Conservation (phyloP, 1,140 invertebrate species). For the Drosophila eugracilis region DNA sequence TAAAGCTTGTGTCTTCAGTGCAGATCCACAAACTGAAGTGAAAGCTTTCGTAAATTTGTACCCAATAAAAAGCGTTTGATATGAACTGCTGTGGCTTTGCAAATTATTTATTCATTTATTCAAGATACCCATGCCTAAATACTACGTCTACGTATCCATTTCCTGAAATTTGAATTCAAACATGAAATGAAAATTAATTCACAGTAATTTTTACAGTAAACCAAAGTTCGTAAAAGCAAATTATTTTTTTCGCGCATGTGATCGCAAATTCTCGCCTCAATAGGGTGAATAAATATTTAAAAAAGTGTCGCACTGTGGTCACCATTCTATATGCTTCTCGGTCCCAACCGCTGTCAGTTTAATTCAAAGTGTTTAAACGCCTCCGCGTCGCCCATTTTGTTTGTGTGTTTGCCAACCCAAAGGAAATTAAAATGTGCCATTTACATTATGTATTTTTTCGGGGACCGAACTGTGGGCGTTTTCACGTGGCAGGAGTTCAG, state of each 20-base stretch:
- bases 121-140: too few species aligned
- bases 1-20: too few species aligned
- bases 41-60: too few species aligned
- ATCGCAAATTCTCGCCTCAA: conserved; percentile 17
- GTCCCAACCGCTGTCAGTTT: conserved; percentile 56
- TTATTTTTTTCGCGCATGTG: conserved; percentile 31
- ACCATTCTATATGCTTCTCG: neutral
- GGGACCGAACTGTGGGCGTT: conserved; percentile 1
- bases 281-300: conserved; percentile 15
- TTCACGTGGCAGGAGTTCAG: conserved; percentile 4
- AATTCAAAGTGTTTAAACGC: conserved; percentile 72
- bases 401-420: conserved; percentile 57
- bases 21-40: too few species aligned
- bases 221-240: conserved; percentile 21
- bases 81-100: too few species aligned
- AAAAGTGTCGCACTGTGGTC: conserved; percentile 22
- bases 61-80: too few species aligned
- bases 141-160: too few species aligned
- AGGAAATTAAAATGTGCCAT: conserved; percentile 81
- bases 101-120: too few species aligned
- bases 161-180: conserved; percentile 14
- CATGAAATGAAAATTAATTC: conserved; percentile 42
- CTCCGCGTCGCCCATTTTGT: conserved; percentile 58
- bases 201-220: conserved; percentile 23
- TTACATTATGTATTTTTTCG: conserved; percentile 53